Evolutionary conservation across 2,888 invertebrate genomes (phyloP), one percentile per base, ranked within the genome.

Genomic region (Plebejus melissa): DNA sequence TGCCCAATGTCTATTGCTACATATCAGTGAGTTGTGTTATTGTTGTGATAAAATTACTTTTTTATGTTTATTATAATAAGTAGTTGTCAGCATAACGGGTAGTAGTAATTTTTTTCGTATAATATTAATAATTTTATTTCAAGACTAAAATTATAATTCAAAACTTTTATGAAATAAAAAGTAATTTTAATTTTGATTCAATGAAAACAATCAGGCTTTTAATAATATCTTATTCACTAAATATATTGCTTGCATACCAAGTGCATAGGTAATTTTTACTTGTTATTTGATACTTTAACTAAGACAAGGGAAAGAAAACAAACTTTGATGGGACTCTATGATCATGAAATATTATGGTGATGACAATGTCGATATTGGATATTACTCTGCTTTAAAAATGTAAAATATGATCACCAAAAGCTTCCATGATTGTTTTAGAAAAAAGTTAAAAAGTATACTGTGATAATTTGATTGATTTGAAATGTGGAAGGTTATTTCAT

Each of bases 391-490:
- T 65, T 65, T 13, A 65, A 65, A 65, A 65, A 65, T 60, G 32
- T 65, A 36, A 13, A 13, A 65, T 65, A 36, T 65, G 13, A 36
- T 36, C 65, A 32, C 28, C 60, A 11, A 28, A 65, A 65, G 32
- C 65, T 65, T 65, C 32, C 65, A 36, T 65, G 32, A 28, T 22
- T 32, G 32, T 65, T 65, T 65, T 65, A 11, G 22, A 22, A 65
- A 65, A 28, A 65, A 36, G 32, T 32, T 32, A 32, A 65, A 71
- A 72, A 32, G 16, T 38, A 32, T 72, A 54, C 72, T 72, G 72
- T 72, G 72, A 72, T 72, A 72, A 28, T 32, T 70, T 72, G 32
- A 72, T 71, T 32, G 72, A 54, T 28, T 50, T 54, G 54, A 50
- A 50, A 72, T 65, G 58, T 72, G 58, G 41, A 36, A 9, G 22